Base-by-base conservation (phyloP, 2,888 invertebrate genomes). In the Aethes cnicana region DNA sequence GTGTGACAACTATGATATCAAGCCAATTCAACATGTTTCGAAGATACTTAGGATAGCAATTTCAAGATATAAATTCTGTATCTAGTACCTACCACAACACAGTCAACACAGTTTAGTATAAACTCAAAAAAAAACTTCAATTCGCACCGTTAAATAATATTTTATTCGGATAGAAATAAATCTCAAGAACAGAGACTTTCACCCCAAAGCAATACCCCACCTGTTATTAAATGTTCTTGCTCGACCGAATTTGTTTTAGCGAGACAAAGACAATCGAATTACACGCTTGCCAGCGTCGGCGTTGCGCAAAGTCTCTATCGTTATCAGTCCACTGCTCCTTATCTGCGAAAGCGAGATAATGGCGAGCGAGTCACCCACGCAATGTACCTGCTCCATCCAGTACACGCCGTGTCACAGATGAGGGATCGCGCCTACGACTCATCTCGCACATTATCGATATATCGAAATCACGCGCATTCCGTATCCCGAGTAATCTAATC, bases 401-500 rank as follows among this genome's bases (percentile, higher is more conserved):
- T 54, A 47, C 37, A 16, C 43, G 60, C 61, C 58, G 63, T 67
- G 63, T 61, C 71, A 62, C 69, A 76, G 77, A 76, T 74, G 77
- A 72, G 68, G 58, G 62, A 70, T 72, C 70, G 65, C 66, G 68
- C 60, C 47, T 68, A 57, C 44, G 56, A 55, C 35, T 54, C 57
- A 65, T 63, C 68, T 68, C 55, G 61, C 70, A 79, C 78, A 77
- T 84, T 82, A 83, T 84, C 81, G 74, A 78, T 68, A 62, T 54
- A 64, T 61, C 63, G 59, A 74, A 83, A 84, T 87, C 84, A 86
- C 85, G 85, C 80, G 84, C 76, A 63, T 57, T 65, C 57, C 66
- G 62, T 70, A 61, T 80, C 79, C 81, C 77, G 76, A 59, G 58
- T 66, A 61, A 74, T 74, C 76, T 70, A 62, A 72, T 73, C 69